Evolutionary conservation across 53 echinoderm and acorn worm species (phyloP).

Genomic region (Holothuria scabra): DNA sequence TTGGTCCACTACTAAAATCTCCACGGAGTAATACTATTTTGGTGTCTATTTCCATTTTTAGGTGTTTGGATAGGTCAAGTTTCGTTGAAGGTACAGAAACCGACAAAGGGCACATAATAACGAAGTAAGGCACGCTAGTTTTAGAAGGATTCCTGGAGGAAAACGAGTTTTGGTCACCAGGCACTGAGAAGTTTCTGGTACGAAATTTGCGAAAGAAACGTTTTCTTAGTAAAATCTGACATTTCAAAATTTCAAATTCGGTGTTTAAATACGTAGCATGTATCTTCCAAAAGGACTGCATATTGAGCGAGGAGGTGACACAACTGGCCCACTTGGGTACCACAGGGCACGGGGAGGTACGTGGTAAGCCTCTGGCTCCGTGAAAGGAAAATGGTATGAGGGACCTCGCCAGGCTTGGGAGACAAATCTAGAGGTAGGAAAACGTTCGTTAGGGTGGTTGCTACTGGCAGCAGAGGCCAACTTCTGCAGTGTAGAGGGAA

Average conservation of each 20-base stretch:
- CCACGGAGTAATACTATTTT: too few relatives aligned
- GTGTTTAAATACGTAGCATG: conserved; percentile 28
- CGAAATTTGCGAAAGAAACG: not conserved
- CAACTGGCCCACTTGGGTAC: conserved; percentile 37
- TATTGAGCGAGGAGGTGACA: conserved; percentile 10
- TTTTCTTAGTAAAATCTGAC: not conserved
- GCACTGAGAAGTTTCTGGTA: too few relatives aligned
- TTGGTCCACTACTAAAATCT: too few relatives aligned
- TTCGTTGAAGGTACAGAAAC: too few relatives aligned
- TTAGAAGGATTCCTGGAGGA: too few relatives aligned
- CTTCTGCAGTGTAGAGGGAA: conserved; percentile 53
- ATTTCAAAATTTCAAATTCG: not conserved
- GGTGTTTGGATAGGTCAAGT: too few relatives aligned
- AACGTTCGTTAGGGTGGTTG: conserved; percentile 8
- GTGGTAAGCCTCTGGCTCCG: conserved; percentile 11
- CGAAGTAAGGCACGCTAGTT: too few relatives aligned
- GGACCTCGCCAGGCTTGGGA: conserved; percentile 20
- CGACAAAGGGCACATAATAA: too few relatives aligned
- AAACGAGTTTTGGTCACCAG: too few relatives aligned
- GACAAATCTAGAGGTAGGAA: conserved; percentile 10
- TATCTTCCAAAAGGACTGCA: conserved; percentile 43
- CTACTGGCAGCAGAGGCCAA: conserved; percentile 62
- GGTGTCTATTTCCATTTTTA: too few relatives aligned
- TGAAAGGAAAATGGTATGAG: conserved; percentile 20
- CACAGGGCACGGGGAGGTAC: conserved; percentile 21